A percentile compares a stretch with the other conserved stretches of the same genome.
These are phyloP conservation scores for Drosophila sp. DNA, from an alignment of 1,140 invertebrate genomes.

Conservation along the genomic window DNA sequence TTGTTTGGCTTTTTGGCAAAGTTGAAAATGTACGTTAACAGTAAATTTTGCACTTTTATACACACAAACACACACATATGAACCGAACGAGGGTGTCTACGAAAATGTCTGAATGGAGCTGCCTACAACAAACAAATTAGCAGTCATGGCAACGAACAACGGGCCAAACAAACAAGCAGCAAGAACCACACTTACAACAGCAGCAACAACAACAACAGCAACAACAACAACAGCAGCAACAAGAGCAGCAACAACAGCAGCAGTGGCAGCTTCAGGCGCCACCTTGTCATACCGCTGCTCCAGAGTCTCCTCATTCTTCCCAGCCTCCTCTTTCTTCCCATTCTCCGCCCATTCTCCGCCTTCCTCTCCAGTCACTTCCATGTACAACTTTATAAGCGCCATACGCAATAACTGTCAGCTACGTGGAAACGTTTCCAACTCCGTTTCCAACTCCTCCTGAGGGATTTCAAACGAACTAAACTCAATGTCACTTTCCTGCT, in stretches of 20 bases:
- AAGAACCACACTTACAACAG: slow-evolving; percentile 33
- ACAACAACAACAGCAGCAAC: slow-evolving; percentile 48
- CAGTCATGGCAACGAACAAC: slow-evolving; percentile 72
- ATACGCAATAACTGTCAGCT: slow-evolving; percentile 66
- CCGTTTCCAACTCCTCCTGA: slow-evolving; percentile 7
- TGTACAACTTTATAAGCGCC: slow-evolving; percentile 75
- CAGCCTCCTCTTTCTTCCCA: background rate
- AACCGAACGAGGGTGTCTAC: slow-evolving; percentile 29
- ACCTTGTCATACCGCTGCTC: background rate
- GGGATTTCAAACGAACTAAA: slow-evolving; percentile 33
- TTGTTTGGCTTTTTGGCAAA: slow-evolving; percentile 83
- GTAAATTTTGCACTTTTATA: slow-evolving; percentile 76
- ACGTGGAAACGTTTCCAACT: slow-evolving; percentile 24
- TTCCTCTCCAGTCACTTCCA: slow-evolving; percentile 3
- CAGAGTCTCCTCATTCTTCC: too few relatives aligned
- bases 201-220: slow-evolving; percentile 34
- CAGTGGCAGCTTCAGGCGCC: slow-evolving; percentile 46
- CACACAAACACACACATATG: slow-evolving; percentile 24
- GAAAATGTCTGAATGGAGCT: slow-evolving; percentile 67
- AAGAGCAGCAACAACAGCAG: slow-evolving; percentile 10
- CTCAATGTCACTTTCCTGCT: slow-evolving; percentile 60
- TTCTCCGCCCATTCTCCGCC: background rate
- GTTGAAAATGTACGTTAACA: slow-evolving; percentile 81
- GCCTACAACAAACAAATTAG: slow-evolving; percentile 81
- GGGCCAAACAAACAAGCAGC: slow-evolving; percentile 62